Conservation (phyloP, 2,113 vertebrate species). For the Daboia siamensis region DNA sequence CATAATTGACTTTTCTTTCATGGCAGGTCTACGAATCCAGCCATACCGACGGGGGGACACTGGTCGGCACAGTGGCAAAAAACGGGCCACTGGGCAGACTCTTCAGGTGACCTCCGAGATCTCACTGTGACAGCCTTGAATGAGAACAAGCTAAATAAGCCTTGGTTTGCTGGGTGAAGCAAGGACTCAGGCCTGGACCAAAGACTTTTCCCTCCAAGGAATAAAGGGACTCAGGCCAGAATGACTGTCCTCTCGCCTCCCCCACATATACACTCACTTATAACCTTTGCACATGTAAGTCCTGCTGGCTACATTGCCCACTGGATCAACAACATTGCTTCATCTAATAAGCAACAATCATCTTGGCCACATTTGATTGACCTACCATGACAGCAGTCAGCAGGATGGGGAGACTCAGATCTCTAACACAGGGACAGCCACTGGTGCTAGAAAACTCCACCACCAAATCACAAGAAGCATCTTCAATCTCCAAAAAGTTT, state of each 20-base stretch:
- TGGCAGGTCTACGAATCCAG: slow-evolving; percentile 86
- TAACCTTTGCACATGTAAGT: background rate
- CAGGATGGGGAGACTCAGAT: accelerated
- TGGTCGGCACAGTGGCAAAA: slow-evolving; percentile 78
- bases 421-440: background rate
- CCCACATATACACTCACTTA: background rate
- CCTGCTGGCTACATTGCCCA: background rate
- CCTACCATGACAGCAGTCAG: background rate
- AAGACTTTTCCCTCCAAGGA: background rate
- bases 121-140: slow-evolving; percentile 69
- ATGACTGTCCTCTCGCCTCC: background rate
- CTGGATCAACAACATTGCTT: background rate
- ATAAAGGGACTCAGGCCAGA: slow-evolving; percentile 3
- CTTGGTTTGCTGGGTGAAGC: background rate
- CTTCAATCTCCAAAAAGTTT: background rate
- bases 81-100: slow-evolving; percentile 72
- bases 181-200: background rate
- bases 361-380: background rate
- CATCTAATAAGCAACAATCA: background rate
- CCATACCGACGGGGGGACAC: slow-evolving; percentile 85
- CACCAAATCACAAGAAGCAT: background rate
- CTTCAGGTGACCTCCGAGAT: slow-evolving; percentile 83
- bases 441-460: background rate
- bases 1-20: background rate
- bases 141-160: background rate